These are phyloP conservation scores for Mola mola DNA, from an alignment of 2,113 vertebrate species.

Conservation along the genomic window DNA sequence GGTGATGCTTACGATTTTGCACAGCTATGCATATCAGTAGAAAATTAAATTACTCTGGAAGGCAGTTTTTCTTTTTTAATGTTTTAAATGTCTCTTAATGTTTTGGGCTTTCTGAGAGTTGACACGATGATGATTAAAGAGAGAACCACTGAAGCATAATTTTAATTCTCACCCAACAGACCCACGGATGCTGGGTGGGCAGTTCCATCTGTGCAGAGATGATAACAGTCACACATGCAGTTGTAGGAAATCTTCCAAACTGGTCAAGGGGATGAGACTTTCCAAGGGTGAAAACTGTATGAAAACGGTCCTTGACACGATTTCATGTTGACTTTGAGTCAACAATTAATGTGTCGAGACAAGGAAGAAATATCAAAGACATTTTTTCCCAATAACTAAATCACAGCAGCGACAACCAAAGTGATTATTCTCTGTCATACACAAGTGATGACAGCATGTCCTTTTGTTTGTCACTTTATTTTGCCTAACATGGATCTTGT, in stretches of 20 bases:
- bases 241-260: constrained; percentile 40
- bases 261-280: constrained; percentile 33
- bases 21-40: no score
- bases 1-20: no score
- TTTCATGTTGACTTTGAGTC: neutral
- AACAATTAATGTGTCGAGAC: neutral
- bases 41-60: no score
- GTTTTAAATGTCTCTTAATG: no score
- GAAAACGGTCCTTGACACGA: constrained; percentile 21
- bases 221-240: constrained; percentile 57
- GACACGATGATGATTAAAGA: neutral
- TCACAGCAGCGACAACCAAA: neutral
- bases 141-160: no score
- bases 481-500: constrained; percentile 5
- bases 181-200: constrained; percentile 36
- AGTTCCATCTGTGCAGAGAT: constrained; percentile 58
- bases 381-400: constrained; percentile 2
- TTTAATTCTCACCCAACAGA: constrained; percentile 5
- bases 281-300: constrained; percentile 25
- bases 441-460: constrained; percentile 2
- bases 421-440: no score
- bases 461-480: constrained; percentile 12
- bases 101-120: no score
- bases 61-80: no score
- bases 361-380: neutral